These are phyloP conservation scores for Fissipunctia ypsillon DNA, from an alignment of 2,888 invertebrate genomes.

Conservation along the genomic window DNA sequence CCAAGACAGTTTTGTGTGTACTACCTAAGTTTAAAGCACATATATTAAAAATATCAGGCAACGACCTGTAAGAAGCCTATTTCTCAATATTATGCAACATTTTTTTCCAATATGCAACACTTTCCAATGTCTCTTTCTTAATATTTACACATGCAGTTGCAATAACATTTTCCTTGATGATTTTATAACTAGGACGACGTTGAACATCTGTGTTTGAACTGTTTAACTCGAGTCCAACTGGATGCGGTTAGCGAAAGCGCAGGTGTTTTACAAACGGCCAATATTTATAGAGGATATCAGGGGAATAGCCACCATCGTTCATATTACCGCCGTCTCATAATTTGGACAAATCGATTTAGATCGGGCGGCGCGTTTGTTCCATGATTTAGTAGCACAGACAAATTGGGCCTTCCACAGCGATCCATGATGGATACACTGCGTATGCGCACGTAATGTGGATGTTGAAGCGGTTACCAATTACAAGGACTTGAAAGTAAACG, in stretches of 20 bases:
- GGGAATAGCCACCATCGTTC: slow-evolving; percentile 68
- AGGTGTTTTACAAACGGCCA: slow-evolving; percentile 75
- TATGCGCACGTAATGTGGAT: slow-evolving; percentile 80
- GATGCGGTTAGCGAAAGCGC: slow-evolving; percentile 70
- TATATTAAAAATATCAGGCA: slow-evolving; percentile 34
- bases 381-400: slow-evolving; percentile 89
- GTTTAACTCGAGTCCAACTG: slow-evolving; percentile 26
- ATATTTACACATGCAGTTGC: slow-evolving; percentile 32
- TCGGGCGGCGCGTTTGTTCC: slow-evolving; percentile 87
- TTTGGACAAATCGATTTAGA: slow-evolving; percentile 90
- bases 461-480: slow-evolving; percentile 85
- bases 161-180: slow-evolving; percentile 17
- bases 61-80: slow-evolving; percentile 11
- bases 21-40: slow-evolving; percentile 10
- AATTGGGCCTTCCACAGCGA: slow-evolving; percentile 82
- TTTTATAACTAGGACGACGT: slow-evolving; percentile 3
- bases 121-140: slow-evolving; percentile 10
- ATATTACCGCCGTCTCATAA: slow-evolving; percentile 77
- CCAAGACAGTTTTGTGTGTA: slow-evolving; percentile 48
- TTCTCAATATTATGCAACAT: slow-evolving; percentile 52
- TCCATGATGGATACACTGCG: slow-evolving; percentile 78
- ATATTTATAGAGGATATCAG: slow-evolving; percentile 80
- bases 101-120: slow-evolving; percentile 9
- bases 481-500: slow-evolving; percentile 86
- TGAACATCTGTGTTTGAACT: slow-evolving; percentile 45